These are phyloP conservation scores for Eospalax fontanierii DNA, from an alignment of 2,797 vertebrate genomes.

Conservation along the genomic window DNA sequence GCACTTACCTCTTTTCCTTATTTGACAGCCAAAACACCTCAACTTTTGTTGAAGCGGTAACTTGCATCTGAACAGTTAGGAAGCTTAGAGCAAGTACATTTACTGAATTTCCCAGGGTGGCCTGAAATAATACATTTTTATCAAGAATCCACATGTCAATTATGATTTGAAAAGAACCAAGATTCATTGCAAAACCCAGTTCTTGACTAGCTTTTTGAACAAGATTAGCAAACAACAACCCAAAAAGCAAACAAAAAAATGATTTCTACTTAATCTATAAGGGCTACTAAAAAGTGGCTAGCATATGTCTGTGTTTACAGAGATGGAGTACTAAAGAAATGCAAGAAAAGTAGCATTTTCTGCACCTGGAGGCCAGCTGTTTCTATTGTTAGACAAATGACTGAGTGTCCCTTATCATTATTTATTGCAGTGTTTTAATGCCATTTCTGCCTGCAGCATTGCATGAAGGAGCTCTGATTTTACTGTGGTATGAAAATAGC, in stretches of 20 bases:
- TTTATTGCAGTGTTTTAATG: not conserved
- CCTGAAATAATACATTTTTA: not conserved
- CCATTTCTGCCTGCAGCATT: not conserved
- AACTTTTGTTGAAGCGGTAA: not conserved
- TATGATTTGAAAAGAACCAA: slow-evolving; percentile 24
- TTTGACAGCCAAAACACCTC: not conserved
- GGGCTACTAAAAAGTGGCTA: not conserved
- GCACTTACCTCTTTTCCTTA: not conserved
- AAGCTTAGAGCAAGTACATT: not conserved
- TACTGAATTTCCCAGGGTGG: not conserved
- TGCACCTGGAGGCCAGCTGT: not conserved
- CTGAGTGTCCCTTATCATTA: not conserved
- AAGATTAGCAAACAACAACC: not conserved
- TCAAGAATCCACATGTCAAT: not conserved
- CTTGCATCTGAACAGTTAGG: not conserved
- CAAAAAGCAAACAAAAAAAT: not conserved
- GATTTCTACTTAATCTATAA: not conserved
- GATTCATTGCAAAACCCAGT: not conserved
- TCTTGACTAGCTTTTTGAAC: not conserved
- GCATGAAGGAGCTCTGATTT: not conserved
- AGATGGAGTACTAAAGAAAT: not conserved
- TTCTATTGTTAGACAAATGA: not conserved
- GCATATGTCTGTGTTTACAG: not conserved
- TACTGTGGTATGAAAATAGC: not conserved
- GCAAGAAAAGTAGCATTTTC: not conserved